Base-by-base conservation (phyloP, 1,140 invertebrate species). In the Anthonomus grandis region DNA sequence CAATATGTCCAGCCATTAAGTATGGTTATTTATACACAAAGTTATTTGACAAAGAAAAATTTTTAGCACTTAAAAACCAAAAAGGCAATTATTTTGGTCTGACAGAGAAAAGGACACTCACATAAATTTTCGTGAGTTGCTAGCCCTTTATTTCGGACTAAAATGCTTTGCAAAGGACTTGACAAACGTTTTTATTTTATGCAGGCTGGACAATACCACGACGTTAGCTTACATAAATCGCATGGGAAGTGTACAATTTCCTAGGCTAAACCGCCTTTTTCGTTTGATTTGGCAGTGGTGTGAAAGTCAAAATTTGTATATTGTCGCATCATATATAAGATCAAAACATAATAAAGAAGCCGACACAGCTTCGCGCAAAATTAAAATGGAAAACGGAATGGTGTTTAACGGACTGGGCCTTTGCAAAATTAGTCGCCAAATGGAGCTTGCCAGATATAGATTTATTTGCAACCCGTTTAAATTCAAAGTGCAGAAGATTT, bases 401-500 rank as follows among this genome's bases (percentile, higher is more conserved):
- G 47, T 9, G 15, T 13, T 2, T 49, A n/a, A 18, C 19, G n/a
- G 13, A 12, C 1, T 2, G 15, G 24, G 23, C 24, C 12, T 31
- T 49, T 36, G 4, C n/a, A 36, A 37, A 38, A 48, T 8, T 59
- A 13, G 39, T 18, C 10, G 34, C 25, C n/a, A 45, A 48, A 3
- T 34, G 57, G 4, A 56, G 60, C 12, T 12, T 2, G 2, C 44
- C 63, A 2, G 44, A 64, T 13, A 52, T 64, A 23, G 37, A 39
- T 15, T 17, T 39, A 6, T 39, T 39, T 15, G 37, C 37, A 8
- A 39, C 23, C 48, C 50, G 51, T 27, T 13, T 25, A 41, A 70
- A 70, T 57, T 52, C 21, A 19, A 70, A 71, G 62, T 64, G 61
- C 46, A 3, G 55, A 42, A 57, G 2, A 42, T 70, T 50, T 36